A percentile compares a stretch with the other conserved stretches of the same genome.
Evolutionary conservation across 2,113 vertebrate species (phyloP).

Genomic region (Pterocles orientalis): DNA sequence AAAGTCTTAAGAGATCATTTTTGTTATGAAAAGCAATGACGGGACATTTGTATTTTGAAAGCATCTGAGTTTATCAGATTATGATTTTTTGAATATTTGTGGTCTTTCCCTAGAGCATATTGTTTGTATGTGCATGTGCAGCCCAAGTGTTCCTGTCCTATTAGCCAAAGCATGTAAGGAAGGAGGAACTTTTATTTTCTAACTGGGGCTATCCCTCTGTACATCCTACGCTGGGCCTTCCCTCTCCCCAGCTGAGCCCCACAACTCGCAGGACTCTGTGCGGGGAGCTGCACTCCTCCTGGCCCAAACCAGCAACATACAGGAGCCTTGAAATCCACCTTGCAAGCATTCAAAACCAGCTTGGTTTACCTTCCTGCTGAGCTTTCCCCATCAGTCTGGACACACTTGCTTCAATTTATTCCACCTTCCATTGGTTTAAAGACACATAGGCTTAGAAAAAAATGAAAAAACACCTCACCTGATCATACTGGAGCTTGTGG

Average conservation of each 20-base stretch:
- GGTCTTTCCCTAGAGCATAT: slow-evolving; percentile 17
- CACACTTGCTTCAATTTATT: fast-evolving
- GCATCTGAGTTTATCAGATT: slow-evolving; percentile 55
- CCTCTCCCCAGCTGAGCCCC: neutral
- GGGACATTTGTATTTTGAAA: slow-evolving; percentile 45
- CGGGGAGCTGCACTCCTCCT: neutral
- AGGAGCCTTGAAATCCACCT: neutral
- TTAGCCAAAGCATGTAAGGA: neutral
- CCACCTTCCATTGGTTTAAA: neutral
- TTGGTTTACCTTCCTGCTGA: neutral
- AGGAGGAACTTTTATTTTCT: neutral
- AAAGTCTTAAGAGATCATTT: slow-evolving; percentile 1
- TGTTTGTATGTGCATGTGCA: slow-evolving; percentile 5
- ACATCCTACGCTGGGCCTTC: neutral
- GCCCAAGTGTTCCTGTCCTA: slow-evolving; percentile 3
- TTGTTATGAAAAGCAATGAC: slow-evolving; percentile 44
- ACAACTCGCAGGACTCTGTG: neutral
- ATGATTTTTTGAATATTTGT: slow-evolving; percentile 52
- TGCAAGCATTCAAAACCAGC: neutral
- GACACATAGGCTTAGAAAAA: neutral
- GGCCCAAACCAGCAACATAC: neutral
- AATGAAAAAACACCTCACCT: neutral
- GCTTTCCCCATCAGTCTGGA: neutral
- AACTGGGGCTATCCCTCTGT: neutral
- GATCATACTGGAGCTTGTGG: neutral